Evolutionary conservation across 2,888 invertebrate genomes (phyloP), one percentile per base, ranked within the genome.

Genomic region (Itoplectis maculator): DNA sequence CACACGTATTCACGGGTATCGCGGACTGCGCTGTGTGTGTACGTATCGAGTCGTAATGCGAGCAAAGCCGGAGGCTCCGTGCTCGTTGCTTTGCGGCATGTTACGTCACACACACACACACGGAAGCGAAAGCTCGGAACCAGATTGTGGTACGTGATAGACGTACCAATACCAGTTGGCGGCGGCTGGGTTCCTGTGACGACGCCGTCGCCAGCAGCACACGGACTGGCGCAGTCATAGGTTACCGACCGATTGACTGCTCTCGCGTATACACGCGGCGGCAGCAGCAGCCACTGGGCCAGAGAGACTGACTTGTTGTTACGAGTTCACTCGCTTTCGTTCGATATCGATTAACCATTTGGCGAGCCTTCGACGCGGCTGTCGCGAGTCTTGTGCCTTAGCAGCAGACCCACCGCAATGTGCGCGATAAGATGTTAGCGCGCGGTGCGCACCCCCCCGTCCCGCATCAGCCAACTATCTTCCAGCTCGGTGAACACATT

Each of bases 281-380:
- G n/a, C 4, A 59, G 59, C 35, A n/a, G 35, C 59, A 59, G 15
- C 37, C 56, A 56, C 56, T 56, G 56, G 56, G 56, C 35, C 59
- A n/a, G n/a, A 18, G 15, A 59, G 15, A 40, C 40, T 61, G 61
- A 37, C 61, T 61, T 61, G 61, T 61, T 61, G 61, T 61, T 37
- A 35, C 61, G 61, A 61, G 61, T 61, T 37, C 61, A 61, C 61
- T 61, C 61, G 61, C 61, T 61, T 61, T 61, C 61, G 37, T 61
- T 40, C 37, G 11, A 61, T 61, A 61, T 61, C 61, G 61, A 61
- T 61, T 61, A 40, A 61, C 61, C 37, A 40, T 61, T n/a, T n/a
- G 5, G 35, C n/a, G 9, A 59, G 8, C 37, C n/a, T 59, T 61
- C 37, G 35, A 61, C 61, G 61, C 61, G 18, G 18, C 3, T n/a